Conservation (phyloP, 2,113 vertebrate species). For the Cyphomyrus plagiostoma region DNA sequence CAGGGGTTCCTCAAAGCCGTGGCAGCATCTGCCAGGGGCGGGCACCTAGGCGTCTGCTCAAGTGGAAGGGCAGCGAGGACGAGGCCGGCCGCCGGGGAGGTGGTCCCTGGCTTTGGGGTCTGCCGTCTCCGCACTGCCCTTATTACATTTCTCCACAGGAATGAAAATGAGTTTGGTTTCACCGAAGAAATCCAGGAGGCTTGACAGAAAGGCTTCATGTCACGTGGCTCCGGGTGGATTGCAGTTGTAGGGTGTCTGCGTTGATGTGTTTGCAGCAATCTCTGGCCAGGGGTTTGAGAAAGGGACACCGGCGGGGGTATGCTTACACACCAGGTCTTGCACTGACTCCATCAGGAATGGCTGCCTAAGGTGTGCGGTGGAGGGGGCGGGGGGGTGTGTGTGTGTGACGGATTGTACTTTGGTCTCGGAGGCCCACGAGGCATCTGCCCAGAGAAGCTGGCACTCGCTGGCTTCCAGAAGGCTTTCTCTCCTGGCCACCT, state of each 20-base stretch:
- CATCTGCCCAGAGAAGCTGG: background rate
- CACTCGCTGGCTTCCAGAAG: background rate
- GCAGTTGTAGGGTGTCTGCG: background rate
- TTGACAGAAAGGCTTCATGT: background rate
- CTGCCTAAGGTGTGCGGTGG: background rate
- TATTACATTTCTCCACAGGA: conserved; percentile 14
- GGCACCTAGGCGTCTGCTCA: background rate
- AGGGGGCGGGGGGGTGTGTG: background rate
- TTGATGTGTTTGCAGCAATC: background rate
- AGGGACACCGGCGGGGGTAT: background rate
- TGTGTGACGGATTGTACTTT: background rate
- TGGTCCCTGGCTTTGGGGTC: background rate
- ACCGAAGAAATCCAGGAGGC: background rate
- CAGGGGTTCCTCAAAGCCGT: background rate
- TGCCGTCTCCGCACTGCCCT: background rate
- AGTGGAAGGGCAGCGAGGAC: background rate
- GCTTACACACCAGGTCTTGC: background rate
- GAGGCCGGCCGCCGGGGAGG: background rate
- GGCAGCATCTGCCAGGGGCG: background rate
- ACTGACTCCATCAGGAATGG: background rate
- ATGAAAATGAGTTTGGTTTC: conserved; percentile 12
- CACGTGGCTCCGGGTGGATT: background rate
- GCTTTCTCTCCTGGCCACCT: background rate
- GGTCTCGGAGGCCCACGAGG: background rate
- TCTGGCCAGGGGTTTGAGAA: background rate